These are phyloP conservation scores for Hydropsyche betteni DNA, from an alignment of 2,888 invertebrate genomes.

Conservation along the genomic window DNA sequence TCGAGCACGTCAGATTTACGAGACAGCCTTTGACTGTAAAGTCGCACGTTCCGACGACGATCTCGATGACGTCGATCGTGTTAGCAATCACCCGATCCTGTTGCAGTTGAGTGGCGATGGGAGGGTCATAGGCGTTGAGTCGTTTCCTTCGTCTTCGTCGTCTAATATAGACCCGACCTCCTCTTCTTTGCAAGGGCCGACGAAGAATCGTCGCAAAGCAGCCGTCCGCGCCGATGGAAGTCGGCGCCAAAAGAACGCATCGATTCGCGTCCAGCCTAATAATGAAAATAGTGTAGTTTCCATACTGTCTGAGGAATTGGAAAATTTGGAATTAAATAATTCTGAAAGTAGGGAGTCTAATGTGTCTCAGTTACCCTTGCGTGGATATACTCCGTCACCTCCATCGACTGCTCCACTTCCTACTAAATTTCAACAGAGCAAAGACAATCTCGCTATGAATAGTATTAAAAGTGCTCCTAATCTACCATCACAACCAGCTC, in stretches of 20 bases:
- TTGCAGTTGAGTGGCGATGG: conserved; percentile 65
- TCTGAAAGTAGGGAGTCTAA: conserved; percentile 66
- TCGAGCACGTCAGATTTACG: conserved; percentile 81
- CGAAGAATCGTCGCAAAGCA: conserved; percentile 67
- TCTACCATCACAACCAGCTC: conserved; percentile 74
- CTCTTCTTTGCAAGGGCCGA: conserved; percentile 28
- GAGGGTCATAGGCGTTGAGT: conserved; percentile 46
- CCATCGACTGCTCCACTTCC: conserved; percentile 86
- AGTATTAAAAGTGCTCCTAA: conserved; percentile 85
- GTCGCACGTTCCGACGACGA: conserved; percentile 83
- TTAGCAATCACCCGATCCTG: conserved; percentile 82
- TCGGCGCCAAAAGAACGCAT: conserved; percentile 69
- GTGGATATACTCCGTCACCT: conserved; percentile 82
- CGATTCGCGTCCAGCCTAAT: conserved; percentile 60
- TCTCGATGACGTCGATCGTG: conserved; percentile 81
- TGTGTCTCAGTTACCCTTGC: conserved; percentile 71
- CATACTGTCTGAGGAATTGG: conserved; percentile 65
- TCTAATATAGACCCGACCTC: conserved; percentile 65
- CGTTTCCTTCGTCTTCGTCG: conserved; percentile 60
- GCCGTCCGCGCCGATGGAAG: conserved; percentile 67
- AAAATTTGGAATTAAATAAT: conserved; percentile 71
- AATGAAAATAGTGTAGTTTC: conserved; percentile 60
- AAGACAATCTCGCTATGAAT: conserved; percentile 76
- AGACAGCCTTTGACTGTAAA: conserved; percentile 90
- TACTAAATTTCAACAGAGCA: conserved; percentile 78